These are phyloP conservation scores for Dinomys branickii DNA, from an alignment of 2,113 vertebrate species.

Conservation along the genomic window DNA sequence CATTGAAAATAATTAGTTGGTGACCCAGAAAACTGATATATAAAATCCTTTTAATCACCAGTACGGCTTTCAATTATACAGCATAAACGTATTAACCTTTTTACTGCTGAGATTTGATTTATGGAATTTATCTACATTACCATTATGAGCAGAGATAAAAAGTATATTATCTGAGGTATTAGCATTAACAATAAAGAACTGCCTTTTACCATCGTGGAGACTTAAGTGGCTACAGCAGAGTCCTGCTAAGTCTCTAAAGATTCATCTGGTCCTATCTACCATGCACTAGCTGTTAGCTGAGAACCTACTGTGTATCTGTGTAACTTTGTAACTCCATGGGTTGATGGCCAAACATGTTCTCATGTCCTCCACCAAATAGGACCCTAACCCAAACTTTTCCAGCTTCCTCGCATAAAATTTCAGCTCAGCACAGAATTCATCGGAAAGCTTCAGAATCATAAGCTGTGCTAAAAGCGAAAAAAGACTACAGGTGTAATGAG, in stretches of 20 bases:
- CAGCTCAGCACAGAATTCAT: neutral
- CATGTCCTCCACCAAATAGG: neutral
- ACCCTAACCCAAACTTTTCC: neutral
- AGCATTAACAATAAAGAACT: slow-evolving; percentile 79
- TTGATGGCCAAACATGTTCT: neutral
- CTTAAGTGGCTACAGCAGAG: slow-evolving; percentile 60
- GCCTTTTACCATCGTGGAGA: slow-evolving; percentile 56
- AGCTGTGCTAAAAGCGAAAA: neutral
- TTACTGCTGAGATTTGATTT: slow-evolving; percentile 89
- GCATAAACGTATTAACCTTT: slow-evolving; percentile 90
- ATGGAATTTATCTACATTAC: slow-evolving; percentile 86
- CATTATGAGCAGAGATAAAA: slow-evolving; percentile 81
- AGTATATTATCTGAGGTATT: slow-evolving; percentile 74
- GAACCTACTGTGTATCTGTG: neutral
- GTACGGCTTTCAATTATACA: slow-evolving; percentile 90
- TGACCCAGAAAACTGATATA: slow-evolving; percentile 90
- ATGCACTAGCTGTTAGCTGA: slow-evolving; percentile 40
- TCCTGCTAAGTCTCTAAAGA: slow-evolving; percentile 47
- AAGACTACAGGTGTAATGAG: neutral
- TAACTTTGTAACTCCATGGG: neutral
- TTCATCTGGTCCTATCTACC: slow-evolving; percentile 50
- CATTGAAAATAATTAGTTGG: slow-evolving; percentile 89
- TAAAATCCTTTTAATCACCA: slow-evolving; percentile 90
- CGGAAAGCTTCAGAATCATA: neutral
- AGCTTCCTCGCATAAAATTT: neutral